Percentiles rank a stretch among this genome's conserved stretches.
phyloP scores from a whole-genome alignment of 2,113 vertebrate genomes.

The Nerophis lumbriciformis region DNA sequence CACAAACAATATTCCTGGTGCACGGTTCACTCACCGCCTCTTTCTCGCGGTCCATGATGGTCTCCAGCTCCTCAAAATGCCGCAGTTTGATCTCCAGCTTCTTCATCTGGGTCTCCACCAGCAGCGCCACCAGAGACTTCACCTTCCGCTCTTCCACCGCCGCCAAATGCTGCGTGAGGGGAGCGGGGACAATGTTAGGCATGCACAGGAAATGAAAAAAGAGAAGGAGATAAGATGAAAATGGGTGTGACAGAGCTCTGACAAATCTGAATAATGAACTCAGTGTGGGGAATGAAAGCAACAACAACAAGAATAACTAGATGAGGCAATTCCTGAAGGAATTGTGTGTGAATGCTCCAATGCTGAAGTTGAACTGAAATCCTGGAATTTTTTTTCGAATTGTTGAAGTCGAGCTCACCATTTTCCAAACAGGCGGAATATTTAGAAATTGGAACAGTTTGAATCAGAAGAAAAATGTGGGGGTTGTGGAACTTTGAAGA shows the following conservation, averaged over 20 bases:
- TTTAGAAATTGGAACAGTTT: no score
- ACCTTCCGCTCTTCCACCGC: slow-evolving; percentile 96
- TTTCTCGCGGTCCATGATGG: slow-evolving; percentile 97
- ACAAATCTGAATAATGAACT: neutral
- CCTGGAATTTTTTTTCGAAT: no score
- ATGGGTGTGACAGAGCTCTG: slow-evolving; percentile 5
- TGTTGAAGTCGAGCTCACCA: no score
- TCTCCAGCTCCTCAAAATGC: slow-evolving; percentile 97
- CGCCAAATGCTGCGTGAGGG: slow-evolving; percentile 80
- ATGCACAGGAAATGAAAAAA: neutral
- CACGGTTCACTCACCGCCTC: slow-evolving; percentile 78
- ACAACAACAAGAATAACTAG: no score
- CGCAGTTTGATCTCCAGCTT: slow-evolving; percentile 97
- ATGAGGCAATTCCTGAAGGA: no score
- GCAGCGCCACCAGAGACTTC: slow-evolving; percentile 90
- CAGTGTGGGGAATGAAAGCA: no score
- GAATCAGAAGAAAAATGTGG: no score
- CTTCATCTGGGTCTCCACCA: slow-evolving; percentile 98
- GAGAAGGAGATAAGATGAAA: slow-evolving; percentile 1
- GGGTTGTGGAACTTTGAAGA: no score
- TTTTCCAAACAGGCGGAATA: no score
- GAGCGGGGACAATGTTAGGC: neutral
- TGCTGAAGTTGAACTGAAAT: no score
- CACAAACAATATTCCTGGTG: neutral
- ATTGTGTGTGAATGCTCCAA: no score